Conservation (phyloP, 2,797 vertebrate species). For the Sarcophilus harrisii region DNA sequence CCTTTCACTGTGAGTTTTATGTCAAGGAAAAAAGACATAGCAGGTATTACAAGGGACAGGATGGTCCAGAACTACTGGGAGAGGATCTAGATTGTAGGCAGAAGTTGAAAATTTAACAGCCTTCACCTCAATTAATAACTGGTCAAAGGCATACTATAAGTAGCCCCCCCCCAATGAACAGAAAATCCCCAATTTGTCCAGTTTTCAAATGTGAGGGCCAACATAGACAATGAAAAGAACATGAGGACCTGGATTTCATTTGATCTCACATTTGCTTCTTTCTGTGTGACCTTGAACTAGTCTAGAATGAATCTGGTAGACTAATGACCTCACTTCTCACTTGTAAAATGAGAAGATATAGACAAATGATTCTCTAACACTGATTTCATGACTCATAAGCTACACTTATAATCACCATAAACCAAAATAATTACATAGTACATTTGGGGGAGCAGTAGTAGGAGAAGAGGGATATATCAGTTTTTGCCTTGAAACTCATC, state of each 20-base stretch:
- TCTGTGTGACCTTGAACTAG: background rate
- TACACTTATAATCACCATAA: background rate
- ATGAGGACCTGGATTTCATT: background rate
- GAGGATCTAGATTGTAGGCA: background rate
- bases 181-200: background rate
- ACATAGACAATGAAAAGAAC: background rate
- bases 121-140: background rate
- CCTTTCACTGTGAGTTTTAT: conserved; percentile 67
- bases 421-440: background rate
- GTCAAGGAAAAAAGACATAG: conserved; percentile 72
- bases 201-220: background rate
- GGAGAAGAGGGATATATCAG: background rate
- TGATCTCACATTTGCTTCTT: background rate
- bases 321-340: background rate
- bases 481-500: background rate
- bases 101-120: background rate
- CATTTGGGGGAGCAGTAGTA: background rate
- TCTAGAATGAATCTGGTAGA: background rate
- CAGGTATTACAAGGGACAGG: conserved; percentile 69
- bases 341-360: background rate
- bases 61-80: conserved; percentile 36
- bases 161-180: background rate
- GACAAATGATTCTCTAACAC: background rate
- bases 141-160: background rate
- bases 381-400: background rate